Percentiles rank a stretch among this genome's conserved stretches.
Conservation (phyloP, 1,140 invertebrate genomes). For the Brachionus asplanchnoidis region DNA sequence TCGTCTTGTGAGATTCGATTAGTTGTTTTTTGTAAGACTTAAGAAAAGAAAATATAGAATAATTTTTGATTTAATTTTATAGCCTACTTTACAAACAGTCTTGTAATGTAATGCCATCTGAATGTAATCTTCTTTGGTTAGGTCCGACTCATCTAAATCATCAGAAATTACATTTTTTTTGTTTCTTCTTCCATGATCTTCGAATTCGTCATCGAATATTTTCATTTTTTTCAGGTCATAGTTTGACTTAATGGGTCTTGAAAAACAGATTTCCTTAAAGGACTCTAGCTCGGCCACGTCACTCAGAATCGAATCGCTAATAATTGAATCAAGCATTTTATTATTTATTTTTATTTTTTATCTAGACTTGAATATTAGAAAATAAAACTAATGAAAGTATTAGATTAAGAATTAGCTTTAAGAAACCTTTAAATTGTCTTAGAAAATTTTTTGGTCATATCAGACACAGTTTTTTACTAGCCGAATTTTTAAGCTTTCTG, state of each 20-base stretch:
- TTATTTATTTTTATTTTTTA: neutral
- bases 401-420: neutral
- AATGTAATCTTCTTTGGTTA: conserved; percentile 30
- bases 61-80: too few relatives aligned
- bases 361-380: neutral
- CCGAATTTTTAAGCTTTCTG: neutral
- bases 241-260: neutral
- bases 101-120: conserved; percentile 33
- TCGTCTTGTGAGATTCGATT: conserved; percentile 31
- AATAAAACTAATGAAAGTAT: neutral
- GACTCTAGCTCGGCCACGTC: neutral
- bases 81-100: conserved; percentile 16
- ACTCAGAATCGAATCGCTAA: neutral
- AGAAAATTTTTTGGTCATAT: neutral
- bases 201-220: neutral
- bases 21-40: conserved; percentile 32
- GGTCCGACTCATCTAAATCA: neutral
- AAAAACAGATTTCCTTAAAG: neutral
- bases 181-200: neutral
- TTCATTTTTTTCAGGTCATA: neutral
- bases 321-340: neutral
- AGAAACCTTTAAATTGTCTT: neutral
- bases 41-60: too few relatives aligned
- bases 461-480: neutral
- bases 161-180: neutral